Evolutionary conservation across 2,888 invertebrate species (phyloP), one percentile per base, ranked within the genome.

Genomic region (Aethes cnicana): DNA sequence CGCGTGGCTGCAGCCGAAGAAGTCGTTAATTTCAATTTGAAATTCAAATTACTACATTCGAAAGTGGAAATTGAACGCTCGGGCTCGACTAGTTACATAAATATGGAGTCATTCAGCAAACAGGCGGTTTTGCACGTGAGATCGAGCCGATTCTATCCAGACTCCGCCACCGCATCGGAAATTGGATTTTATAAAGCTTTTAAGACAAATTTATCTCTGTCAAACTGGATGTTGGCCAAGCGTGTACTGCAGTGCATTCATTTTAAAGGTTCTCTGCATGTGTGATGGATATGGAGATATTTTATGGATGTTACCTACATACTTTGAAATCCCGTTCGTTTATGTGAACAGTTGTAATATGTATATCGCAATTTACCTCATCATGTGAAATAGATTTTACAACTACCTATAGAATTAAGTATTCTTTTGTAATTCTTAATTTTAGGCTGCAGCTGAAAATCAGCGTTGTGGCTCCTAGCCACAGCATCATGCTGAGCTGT

Each of bases 171-270:
- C 25, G 52, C 44, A 33, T 46, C 32, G 39, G 52, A 52, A 39
- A 52, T 52, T 52, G 52, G 37, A 33, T 52, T 52, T 52, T 52
- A 39, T 39, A 46, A n/a, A 46, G 52, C 44, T 52, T 33, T 46
- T 32, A 39, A 46, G 52, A 52, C 52, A 44, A 32, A 44, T 39
- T 39, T 43, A 36, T 39, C 25, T 32, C 14, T 39, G 25, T 44
- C 50, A 44, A 32, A 36, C 43, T 52, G 50, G 50, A 52, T 44
- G n/a, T 18, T 20, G 25, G 52, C 37, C 52, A 50, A 50, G 20
- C 36, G 23, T 32, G 44, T 39, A 36, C 16, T 18, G 35, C 25
- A 17, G 20, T 35, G 26, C 25, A 28, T 16, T 11, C 18, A 6
- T 35, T 18, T 37, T 5, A 9, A 6, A 14, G 12, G 20, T 9